A percentile compares a stretch with the other conserved stretches of the same genome.
phyloP scores from a whole-genome alignment of 2,113 vertebrate species.

The Sciurus niger region DNA sequence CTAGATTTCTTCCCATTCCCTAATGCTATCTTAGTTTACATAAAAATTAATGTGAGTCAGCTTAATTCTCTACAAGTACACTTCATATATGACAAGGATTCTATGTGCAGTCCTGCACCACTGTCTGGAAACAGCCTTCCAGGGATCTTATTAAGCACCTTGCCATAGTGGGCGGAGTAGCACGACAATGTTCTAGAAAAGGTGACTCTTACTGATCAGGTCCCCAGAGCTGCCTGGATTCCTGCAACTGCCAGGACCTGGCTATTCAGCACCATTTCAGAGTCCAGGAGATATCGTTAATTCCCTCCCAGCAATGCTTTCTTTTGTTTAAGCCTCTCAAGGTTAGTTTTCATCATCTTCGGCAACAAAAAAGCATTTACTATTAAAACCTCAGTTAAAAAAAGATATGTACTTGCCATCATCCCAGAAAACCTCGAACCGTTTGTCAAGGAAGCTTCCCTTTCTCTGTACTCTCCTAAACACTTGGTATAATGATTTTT shows the following conservation, averaged over 20 bases:
- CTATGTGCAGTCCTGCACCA: not conserved
- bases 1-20: not conserved
- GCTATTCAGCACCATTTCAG: not conserved
- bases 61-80: not conserved
- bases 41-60: not conserved
- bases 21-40: not conserved
- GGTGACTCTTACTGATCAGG: not conserved
- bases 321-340: not conserved
- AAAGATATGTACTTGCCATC: not conserved
- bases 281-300: not conserved
- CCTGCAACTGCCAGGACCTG: not conserved
- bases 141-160: not conserved
- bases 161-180: not conserved
- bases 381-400: slow-evolving; percentile 42
- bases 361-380: not conserved
- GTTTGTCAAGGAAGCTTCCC: not conserved
- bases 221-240: not conserved
- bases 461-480: not conserved
- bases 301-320: not conserved
- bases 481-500: slow-evolving; percentile 37
- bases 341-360: slow-evolving; percentile 13
- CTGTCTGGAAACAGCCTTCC: not conserved
- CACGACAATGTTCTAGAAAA: not conserved
- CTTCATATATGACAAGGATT: not conserved
- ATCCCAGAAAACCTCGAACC: not conserved